A percentile compares a stretch with the other conserved stretches of the same genome.
Conservation (phyloP, 2,888 invertebrate species). For the Euplexia lucipara region DNA sequence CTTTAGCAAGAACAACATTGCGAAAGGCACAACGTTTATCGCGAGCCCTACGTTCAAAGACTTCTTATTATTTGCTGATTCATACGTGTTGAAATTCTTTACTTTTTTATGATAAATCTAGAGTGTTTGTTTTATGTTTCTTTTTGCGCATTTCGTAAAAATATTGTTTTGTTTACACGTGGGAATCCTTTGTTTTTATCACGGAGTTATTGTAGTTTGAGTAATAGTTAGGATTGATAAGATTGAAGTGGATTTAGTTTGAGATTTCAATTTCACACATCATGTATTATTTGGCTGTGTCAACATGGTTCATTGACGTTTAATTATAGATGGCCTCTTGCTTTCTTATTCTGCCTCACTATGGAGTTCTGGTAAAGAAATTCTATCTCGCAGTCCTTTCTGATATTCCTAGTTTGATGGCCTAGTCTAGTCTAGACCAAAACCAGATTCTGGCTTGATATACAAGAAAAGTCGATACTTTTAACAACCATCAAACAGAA, state of each 20-base stretch:
- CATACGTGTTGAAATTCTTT: slow-evolving; percentile 64
- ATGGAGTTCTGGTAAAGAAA: too few species aligned
- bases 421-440: too few species aligned
- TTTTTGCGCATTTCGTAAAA: slow-evolving; percentile 34
- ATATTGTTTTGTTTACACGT: slow-evolving; percentile 16
- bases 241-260: slow-evolving; percentile 26
- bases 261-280: neutral
- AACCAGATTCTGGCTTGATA: too few species aligned
- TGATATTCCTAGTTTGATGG: too few species aligned
- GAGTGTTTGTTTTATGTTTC: slow-evolving; percentile 61
- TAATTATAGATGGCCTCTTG: neutral
- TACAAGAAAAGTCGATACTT: too few species aligned
- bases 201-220: neutral
- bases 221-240: slow-evolving; percentile 14
- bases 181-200: slow-evolving; percentile 6
- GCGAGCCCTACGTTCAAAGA: slow-evolving; percentile 65
- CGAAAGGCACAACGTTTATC: slow-evolving; percentile 73
- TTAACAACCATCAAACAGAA: too few species aligned
- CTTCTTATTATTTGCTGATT: slow-evolving; percentile 71
- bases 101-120: slow-evolving; percentile 56
- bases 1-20: slow-evolving; percentile 71
- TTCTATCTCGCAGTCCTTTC: too few species aligned
- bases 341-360: too few species aligned
- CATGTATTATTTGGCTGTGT: slow-evolving; percentile 3
- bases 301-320: neutral